Base-by-base conservation (phyloP, 2,113 vertebrate species). In the Chascanopsetta lugubris region DNA sequence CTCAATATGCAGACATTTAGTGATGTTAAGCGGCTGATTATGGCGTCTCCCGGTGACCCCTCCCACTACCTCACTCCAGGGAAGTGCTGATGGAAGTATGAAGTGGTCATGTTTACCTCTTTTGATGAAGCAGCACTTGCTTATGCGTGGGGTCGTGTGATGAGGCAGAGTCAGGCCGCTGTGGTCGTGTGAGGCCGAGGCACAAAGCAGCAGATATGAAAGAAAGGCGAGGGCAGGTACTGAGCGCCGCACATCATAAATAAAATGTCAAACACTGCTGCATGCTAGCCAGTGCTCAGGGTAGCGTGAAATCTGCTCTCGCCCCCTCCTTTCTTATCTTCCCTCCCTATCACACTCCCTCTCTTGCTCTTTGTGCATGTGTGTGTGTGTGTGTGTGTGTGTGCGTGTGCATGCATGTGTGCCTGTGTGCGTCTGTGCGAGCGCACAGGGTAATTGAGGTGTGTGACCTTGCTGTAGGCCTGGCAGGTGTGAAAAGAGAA, bases 391-490 rank as follows among this genome's bases (percentile, higher is more conserved):
- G 53, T 24, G 46, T 18, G n/a, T n/a, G n/a, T n/a, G n/a, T n/a
- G n/a, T n/a, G n/a, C n/a, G n/a, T n/a, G n/a, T n/a, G n/a, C n/a
- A n/a, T n/a, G n/a, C n/a, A 18, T 24, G 40, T 8, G 8, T 29
- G 38, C 42, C 36, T 62, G 64, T 72, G 80, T 43, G 29, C 61
- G 61, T 29, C 24, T 60, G 42, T 51, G 62, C 47, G 49, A 13
- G 47, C 3, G 25, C 2, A 15, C 54, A 38, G 84, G 77, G 80
- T 89, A 90, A 88, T 88, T 85, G 85, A 86, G 87, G 85, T 84
- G 82, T 85, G 80, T 87, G 88, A 89, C 87, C 89, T 91, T 83
- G 87, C 87, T 89, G 83, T 86, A 80, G 83, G 83, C 72, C 78
- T 79, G 75, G 86, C 89, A 87, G 88, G 89, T 92, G 89, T 87